Percentiles rank a stretch among this genome's conserved stretches.
Conservation (phyloP, 2,888 invertebrate species). For the Lasioglossum lativentre region DNA sequence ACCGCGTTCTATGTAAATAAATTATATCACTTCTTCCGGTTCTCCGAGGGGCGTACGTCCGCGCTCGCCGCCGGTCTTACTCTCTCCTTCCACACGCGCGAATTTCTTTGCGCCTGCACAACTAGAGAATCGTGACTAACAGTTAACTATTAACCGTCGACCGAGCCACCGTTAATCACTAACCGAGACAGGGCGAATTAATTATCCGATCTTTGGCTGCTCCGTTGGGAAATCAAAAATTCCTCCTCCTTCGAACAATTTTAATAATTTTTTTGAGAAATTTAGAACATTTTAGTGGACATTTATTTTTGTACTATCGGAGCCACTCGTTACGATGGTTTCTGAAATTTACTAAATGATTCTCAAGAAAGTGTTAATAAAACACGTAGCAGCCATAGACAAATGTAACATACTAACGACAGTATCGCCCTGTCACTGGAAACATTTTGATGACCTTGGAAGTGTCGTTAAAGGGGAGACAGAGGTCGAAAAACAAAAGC, state of each 20-base stretch:
- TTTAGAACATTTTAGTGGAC: no score
- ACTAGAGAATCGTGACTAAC: slow-evolving; percentile 40
- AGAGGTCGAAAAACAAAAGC: slow-evolving; percentile 37
- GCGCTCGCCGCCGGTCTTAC: slow-evolving; percentile 52
- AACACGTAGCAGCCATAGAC: neutral
- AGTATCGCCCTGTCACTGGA: slow-evolving; percentile 35
- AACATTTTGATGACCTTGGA: slow-evolving; percentile 55
- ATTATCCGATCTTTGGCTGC: slow-evolving; percentile 17
- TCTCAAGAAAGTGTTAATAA: neutral
- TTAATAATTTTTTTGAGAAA: no score
- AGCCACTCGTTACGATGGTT: no score
- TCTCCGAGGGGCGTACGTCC: slow-evolving; percentile 10
- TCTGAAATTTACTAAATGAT: no score
- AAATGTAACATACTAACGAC: slow-evolving; percentile 1
- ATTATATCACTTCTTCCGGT: neutral
- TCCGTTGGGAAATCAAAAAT: neutral
- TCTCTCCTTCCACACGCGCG: slow-evolving; percentile 32
- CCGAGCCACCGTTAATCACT: slow-evolving; percentile 63
- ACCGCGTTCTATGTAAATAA: slow-evolving; percentile 3
- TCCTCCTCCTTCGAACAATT: no score
- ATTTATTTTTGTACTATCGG: no score
- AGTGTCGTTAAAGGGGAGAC: slow-evolving; percentile 22
- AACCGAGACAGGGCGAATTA: neutral
- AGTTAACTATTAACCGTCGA: slow-evolving; percentile 68
- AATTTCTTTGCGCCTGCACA: slow-evolving; percentile 28